These are phyloP conservation scores for Clinocottus analis DNA, from an alignment of 2,113 vertebrate species.

Conservation along the genomic window DNA sequence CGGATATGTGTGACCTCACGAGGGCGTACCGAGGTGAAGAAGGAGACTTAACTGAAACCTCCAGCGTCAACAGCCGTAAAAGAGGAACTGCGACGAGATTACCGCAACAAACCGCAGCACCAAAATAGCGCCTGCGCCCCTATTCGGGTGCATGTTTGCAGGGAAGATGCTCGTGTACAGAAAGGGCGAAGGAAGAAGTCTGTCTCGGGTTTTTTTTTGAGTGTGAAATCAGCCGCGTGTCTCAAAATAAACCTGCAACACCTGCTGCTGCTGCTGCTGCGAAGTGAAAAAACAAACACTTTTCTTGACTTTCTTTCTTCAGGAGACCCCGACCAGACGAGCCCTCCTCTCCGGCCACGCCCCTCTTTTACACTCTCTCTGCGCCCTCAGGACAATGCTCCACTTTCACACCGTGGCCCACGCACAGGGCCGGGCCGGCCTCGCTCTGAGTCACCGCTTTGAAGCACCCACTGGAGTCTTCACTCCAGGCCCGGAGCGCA, in stretches of 20 bases:
- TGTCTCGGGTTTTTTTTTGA: slow-evolving; percentile 49
- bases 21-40: no score
- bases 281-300: not conserved
- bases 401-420: slow-evolving; percentile 72
- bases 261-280: slow-evolving; percentile 42
- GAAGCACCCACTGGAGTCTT: slow-evolving; percentile 81
- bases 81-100: slow-evolving; percentile 66
- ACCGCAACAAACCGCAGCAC: slow-evolving; percentile 45
- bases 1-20: not conserved
- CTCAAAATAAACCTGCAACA: slow-evolving; percentile 60
- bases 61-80: slow-evolving; percentile 57
- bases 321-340: slow-evolving; percentile 55
- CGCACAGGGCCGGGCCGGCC: slow-evolving; percentile 67
- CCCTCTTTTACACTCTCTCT: slow-evolving; percentile 26
- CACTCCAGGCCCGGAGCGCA: slow-evolving; percentile 63
- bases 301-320: not conserved
- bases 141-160: slow-evolving; percentile 66
- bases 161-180: slow-evolving; percentile 75
- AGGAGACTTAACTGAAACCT: slow-evolving; percentile 22
- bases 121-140: slow-evolving; percentile 70
- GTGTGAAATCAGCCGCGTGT: slow-evolving; percentile 17
- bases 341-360: slow-evolving; percentile 34
- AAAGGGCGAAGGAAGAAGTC: slow-evolving; percentile 45
- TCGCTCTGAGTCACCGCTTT: slow-evolving; percentile 74
- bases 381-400: slow-evolving; percentile 67